phyloP scores from a whole-genome alignment of 2,888 invertebrate species.

The Hanleya hanleyi region DNA sequence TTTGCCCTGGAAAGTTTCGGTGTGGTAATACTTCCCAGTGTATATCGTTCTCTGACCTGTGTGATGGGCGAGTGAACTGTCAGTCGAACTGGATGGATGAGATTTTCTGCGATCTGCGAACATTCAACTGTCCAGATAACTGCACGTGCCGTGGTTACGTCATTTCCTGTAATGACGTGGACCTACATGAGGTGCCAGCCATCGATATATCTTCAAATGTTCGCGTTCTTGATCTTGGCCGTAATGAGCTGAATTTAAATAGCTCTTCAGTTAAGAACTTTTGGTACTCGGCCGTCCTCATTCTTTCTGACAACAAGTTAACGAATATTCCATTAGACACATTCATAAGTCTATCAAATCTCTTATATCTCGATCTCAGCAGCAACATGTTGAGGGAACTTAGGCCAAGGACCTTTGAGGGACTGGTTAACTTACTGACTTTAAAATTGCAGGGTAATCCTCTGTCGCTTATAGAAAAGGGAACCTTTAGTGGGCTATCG shows the following conservation, averaged over 20 bases:
- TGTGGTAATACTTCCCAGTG: background rate
- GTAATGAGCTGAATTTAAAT: background rate
- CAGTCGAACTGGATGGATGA: background rate
- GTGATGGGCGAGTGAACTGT: background rate
- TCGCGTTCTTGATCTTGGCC: background rate
- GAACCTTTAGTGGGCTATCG: background rate
- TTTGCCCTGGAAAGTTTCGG: background rate
- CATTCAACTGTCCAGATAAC: no score
- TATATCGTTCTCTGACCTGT: background rate
- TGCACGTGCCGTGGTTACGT: no score
- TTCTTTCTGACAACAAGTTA: background rate
- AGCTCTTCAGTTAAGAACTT: background rate
- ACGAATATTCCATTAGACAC: background rate
- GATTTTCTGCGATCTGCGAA: no score
- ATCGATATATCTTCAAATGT: no score
- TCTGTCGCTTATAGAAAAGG: background rate
- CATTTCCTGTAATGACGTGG: no score
- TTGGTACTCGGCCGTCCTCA: background rate
- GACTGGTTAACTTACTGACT: background rate
- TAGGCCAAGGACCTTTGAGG: background rate
- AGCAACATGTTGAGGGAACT: background rate
- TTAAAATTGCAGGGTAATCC: background rate
- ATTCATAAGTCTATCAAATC: background rate
- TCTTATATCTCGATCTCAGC: background rate
- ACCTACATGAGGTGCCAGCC: no score